Evolutionary conservation across 2,888 invertebrate genomes (phyloP).

Genomic region (Meta bourneti): DNA sequence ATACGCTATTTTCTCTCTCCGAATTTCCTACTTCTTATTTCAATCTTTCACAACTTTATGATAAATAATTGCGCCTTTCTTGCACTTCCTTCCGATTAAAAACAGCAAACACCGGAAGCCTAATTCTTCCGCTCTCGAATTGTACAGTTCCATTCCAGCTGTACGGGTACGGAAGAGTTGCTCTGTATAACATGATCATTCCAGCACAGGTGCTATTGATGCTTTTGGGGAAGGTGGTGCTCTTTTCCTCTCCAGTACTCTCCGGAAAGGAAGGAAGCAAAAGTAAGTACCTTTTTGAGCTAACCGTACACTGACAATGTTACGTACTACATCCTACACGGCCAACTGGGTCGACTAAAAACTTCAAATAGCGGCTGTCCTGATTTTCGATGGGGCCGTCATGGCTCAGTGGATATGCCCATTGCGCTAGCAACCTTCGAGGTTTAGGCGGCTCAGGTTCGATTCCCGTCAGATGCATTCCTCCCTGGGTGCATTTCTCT

Average conservation of each 20-base stretch:
- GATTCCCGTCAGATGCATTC: too few relatives aligned
- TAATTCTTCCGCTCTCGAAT: conserved; percentile 39
- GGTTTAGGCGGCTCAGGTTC: too few relatives aligned
- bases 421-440: too few relatives aligned
- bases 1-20: neutral
- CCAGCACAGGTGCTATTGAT: neutral
- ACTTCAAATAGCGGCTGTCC: neutral
- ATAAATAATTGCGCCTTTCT: neutral
- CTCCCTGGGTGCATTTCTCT: too few relatives aligned
- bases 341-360: neutral
- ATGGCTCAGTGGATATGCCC: too few relatives aligned
- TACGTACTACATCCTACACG: neutral
- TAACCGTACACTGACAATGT: too few relatives aligned
- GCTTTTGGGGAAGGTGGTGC: neutral
- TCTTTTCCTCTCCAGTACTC: neutral
- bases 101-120: conserved; percentile 24
- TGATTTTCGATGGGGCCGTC: too few relatives aligned
- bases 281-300: neutral
- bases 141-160: neutral
- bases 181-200: conserved; percentile 5
- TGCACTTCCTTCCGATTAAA: conserved; percentile 39
- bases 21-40: neutral
- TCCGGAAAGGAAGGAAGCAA: neutral
- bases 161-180: neutral
- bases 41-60: neutral